Evolutionary conservation across 2,797 vertebrate species (phyloP), one percentile per base, ranked within the genome.

Genomic region (Muscicapa striata): DNA sequence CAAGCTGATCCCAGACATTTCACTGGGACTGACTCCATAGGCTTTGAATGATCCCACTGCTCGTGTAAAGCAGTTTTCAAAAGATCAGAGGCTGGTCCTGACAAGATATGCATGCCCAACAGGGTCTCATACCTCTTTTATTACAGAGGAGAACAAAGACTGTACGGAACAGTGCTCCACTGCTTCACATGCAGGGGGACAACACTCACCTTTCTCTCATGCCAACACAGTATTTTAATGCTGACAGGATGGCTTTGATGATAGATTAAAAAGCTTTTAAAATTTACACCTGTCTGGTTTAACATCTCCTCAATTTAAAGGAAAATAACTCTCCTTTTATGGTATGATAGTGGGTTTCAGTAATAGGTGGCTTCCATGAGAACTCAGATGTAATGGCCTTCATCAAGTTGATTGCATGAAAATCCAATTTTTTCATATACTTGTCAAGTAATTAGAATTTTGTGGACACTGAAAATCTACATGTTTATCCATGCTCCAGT

Each of bases 241-340:
- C n/a, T 48, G 36, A 74, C 67, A 74, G 45, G 11, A 26, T 0
- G 0, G 29, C 70, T 82, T 66, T 18, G n/a, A 63, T 30, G 18
- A 75, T 32, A 64, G 94, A 92, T 58, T 48, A 58, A 87, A 80
- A 82, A 11, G 51, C n/a, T n/a, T 45, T 89, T 54, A 51, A 52
- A 78, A 84, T 81, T 48, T 36, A 90, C 16, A 38, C 57, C 6
- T 87, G 13, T 86, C 70, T 69, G 38, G 58, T 81, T 62, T 41
- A 68, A 43, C 15, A 72, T 19, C 80, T 83, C 20, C 32, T 83
- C 21, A 38, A 55, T 69, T 59, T 87, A 81, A 90, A 82, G 52
- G 22, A 55, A 76, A 69, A 96, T 62, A 89, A 29, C 34, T 80
- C 63, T 87, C 58, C 64, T 95, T 94, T 91, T 85, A 94, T 58